phyloP scores from a whole-genome alignment of 2,888 invertebrate genomes.

The Leptogaster cylindrica region DNA sequence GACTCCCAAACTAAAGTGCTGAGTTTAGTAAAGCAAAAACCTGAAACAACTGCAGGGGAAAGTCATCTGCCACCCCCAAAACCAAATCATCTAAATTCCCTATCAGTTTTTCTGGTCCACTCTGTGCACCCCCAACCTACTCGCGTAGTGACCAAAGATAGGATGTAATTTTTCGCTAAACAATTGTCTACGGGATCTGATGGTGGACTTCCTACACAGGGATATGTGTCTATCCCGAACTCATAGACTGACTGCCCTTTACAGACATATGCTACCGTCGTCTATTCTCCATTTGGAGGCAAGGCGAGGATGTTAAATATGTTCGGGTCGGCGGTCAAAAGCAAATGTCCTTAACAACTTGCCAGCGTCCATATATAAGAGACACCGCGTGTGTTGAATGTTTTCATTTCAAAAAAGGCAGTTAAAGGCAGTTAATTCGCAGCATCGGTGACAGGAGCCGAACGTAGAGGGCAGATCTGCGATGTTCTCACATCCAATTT shows the following conservation, averaged over 20 bases:
- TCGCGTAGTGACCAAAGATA: too few species aligned
- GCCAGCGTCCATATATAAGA: slow-evolving; percentile 39
- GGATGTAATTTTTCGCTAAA: slow-evolving; percentile 37
- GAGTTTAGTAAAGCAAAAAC: too few species aligned
- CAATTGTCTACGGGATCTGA: slow-evolving; percentile 20
- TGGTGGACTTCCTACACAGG: background rate
- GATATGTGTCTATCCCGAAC: slow-evolving; percentile 37
- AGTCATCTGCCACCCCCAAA: too few species aligned
- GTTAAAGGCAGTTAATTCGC: slow-evolving; percentile 42
- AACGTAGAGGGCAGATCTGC: slow-evolving; percentile 31
- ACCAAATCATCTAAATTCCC: too few species aligned
- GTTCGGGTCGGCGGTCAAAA: slow-evolving; percentile 40
- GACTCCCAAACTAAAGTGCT: too few species aligned
- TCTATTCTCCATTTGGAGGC: slow-evolving; percentile 25
- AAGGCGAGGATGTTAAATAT: slow-evolving; percentile 38
- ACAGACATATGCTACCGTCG: slow-evolving; percentile 36
- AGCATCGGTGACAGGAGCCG: slow-evolving; percentile 37
- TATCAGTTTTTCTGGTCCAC: too few species aligned
- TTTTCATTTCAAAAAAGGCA: slow-evolving; percentile 50
- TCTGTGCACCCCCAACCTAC: too few species aligned
- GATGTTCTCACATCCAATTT: slow-evolving; percentile 41
- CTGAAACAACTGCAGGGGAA: too few species aligned
- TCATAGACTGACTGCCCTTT: slow-evolving; percentile 38
- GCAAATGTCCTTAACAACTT: slow-evolving; percentile 42
- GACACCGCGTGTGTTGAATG: slow-evolving; percentile 52